A percentile compares a stretch with the other conserved stretches of the same genome.
Conservation (phyloP, 1,140 invertebrate species). For the Drosophila subpulchrella region DNA sequence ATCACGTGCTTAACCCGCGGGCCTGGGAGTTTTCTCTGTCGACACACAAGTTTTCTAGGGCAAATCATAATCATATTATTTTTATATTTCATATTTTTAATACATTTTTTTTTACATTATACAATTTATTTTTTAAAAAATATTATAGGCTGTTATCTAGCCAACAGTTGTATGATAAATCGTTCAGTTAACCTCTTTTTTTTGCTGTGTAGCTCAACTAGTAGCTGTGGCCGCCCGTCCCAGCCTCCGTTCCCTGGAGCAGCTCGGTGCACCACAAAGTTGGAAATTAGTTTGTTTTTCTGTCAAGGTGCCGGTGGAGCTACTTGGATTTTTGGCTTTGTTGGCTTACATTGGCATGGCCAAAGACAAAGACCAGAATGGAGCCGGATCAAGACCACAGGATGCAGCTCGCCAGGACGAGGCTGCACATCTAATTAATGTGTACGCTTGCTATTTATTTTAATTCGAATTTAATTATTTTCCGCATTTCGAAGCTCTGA, state of each 20-base stretch:
- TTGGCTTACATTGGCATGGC: conserved; percentile 40
- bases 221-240: conserved; percentile 35
- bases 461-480: conserved; percentile 5
- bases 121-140: no score
- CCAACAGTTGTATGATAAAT: no score
- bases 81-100: no score
- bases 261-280: conserved; percentile 50
- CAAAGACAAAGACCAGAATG: not conserved
- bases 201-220: conserved; percentile 27
- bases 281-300: conserved; percentile 58
- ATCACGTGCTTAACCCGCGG: no score
- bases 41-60: no score
- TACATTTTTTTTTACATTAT: no score
- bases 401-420: not conserved
- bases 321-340: conserved; percentile 47
- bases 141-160: no score
- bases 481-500: not conserved
- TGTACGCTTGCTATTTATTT: conserved; percentile 2
- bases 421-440: conserved; percentile 4
- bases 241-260: conserved; percentile 14
- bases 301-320: conserved; percentile 47
- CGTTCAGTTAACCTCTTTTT: not conserved
- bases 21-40: no score
- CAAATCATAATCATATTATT: no score
- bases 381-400: not conserved